Evolutionary conservation across 2,888 invertebrate species (phyloP), one percentile per base, ranked within the genome.

Genomic region (Halictus quadricinctus): DNA sequence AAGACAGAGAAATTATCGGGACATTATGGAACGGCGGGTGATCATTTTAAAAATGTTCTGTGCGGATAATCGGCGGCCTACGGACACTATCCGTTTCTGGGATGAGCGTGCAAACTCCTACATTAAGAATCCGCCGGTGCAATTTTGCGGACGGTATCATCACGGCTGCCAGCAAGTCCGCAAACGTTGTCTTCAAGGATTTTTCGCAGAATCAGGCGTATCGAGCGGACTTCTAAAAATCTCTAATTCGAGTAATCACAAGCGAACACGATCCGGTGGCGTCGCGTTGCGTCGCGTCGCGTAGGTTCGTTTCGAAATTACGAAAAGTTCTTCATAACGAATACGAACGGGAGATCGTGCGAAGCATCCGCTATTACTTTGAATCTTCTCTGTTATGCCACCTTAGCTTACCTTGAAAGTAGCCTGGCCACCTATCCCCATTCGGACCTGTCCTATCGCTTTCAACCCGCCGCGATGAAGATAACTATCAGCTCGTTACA

Each of bases 401-500:
- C 88, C 88, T 91, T 87, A 87, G 86, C 86, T 88, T 79, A 75
- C 72, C 77, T 81, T 60, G 69, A 81, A 76, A 85, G 80, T 78
- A 77, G 87, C 86, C 87, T 77, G 73, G 79, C 83, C 80, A 86
- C 84, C 80, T 81, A 86, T 83, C 83, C 85, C 78, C 85, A 73
- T 88, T 88, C 86, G 75, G 66, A 84, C 83, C 80, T 76, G 89
- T 87, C 89, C 88, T 88, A 87, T 89, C 88, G 86, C 81, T 88
- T 88, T 90, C 86, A 88, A 84, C 88, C 85, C 70, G 21, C 77
- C 46, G 83, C 88, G 90, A 92, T 92, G 91, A 90, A 92, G 93
- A 93, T 93, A 93, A 90, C 91, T 88, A 93, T 93, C 91, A 90
- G 89, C 92, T 92, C 91, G 92, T 93, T 92, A 92, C 91, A 92